Conservation (phyloP, 2,113 vertebrate species). For the cat (Felis catus) region F.catus_Fca126_mat1.0 CM031412.1:158819001-158819500, state of each 20-base stretch:
- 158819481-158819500: neutral
- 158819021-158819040: neutral
- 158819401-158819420: neutral
- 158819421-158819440: neutral
- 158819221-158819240: constrained; percentile 66
- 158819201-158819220: neutral
- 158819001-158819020: neutral
- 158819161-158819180: neutral
- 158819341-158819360: constrained; percentile 77
- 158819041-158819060: neutral
- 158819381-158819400: neutral
- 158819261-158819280: constrained; percentile 71
- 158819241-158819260: constrained; percentile 68
- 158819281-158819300: constrained; percentile 70
- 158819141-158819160: neutral
- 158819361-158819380: constrained; percentile 28
- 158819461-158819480: neutral
- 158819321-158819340: constrained; percentile 76
- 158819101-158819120: neutral
- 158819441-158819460: neutral
- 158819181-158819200: neutral
- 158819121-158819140: neutral
- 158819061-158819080: neutral
- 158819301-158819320: constrained; percentile 77
- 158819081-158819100: neutral